A percentile compares a stretch with the other conserved stretches of the same genome.
phyloP scores from a whole-genome alignment of 1,140 invertebrate species.

The Panagrolaimus sp. region DNA sequence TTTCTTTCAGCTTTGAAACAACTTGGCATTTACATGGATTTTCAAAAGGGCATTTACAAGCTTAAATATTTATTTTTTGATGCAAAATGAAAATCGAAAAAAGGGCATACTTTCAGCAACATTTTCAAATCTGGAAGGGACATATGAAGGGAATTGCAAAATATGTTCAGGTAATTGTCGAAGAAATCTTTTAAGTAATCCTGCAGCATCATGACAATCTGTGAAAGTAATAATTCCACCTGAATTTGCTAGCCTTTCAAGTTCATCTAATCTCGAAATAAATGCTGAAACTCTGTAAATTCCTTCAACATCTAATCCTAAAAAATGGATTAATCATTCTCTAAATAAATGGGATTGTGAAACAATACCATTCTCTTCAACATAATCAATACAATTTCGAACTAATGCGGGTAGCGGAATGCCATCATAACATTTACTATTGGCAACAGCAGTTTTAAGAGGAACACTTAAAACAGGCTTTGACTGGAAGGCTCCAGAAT shows the following conservation, averaged over 20 bases:
- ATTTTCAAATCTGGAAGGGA: slow-evolving; percentile 14
- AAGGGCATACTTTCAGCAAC: background rate
- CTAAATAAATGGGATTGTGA: background rate
- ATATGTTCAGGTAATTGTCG: slow-evolving; percentile 33
- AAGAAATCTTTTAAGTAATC: slow-evolving; percentile 45
- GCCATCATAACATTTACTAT: slow-evolving; percentile 42
- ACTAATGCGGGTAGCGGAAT: slow-evolving; percentile 46
- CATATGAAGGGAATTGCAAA: slow-evolving; percentile 2
- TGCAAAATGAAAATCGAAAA: slow-evolving; percentile 7
- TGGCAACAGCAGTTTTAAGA: slow-evolving; percentile 32
- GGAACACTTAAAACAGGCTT: slow-evolving; percentile 40
- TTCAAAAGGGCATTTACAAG: slow-evolving; percentile 32
- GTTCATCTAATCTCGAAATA: slow-evolving; percentile 45
- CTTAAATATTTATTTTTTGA: slow-evolving; percentile 11
- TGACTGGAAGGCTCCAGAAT: background rate
- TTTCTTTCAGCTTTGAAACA: slow-evolving; percentile 30
- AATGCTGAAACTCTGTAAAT: slow-evolving; percentile 50
- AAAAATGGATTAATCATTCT: slow-evolving; percentile 31
- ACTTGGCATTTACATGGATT: slow-evolving; percentile 32
- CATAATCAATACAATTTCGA: slow-evolving; percentile 48
- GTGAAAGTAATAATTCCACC: slow-evolving; percentile 22
- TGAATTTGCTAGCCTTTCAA: slow-evolving; percentile 39
- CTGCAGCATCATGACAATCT: slow-evolving; percentile 49
- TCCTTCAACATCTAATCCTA: slow-evolving; percentile 48
- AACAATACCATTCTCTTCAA: slow-evolving; percentile 34